Evolutionary conservation across 2,113 vertebrate species (phyloP), one percentile per base, ranked within the genome.

Genomic region (Recurvirostra avosetta): DNA sequence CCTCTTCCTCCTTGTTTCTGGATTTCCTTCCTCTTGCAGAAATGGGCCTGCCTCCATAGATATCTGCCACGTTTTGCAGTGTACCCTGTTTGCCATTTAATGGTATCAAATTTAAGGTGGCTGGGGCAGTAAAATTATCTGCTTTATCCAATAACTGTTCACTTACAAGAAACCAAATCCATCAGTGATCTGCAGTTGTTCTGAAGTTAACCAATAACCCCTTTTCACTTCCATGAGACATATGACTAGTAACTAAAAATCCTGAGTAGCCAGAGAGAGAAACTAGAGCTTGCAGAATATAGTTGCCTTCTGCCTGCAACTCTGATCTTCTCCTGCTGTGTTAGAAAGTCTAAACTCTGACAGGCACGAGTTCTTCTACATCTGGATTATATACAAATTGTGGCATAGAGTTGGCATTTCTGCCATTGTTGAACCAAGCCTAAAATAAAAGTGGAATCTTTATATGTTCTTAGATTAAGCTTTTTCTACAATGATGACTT

Each of bases 1-100:
- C 99, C 99, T 99, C 99, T 99, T 99, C 99, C 97, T 99, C 99
- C 97, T 98, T 99, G 99, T 99, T 99, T 98, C 98, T 98, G 93
- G 99, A 98, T 97, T 99, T 99, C 98, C 98, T 98, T 99, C 98
- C 99, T 98, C 99, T 98, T 96, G 98, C 91, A 96, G 98, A 98
- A 97, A 98, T 98, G 78, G 98, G 56, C 98, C 99, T 99, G 98
- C 98, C 98, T 98, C 99, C 99, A 98, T 98, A 99, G 98, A 98
- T 97, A 97, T 99, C 98, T 98, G 99, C 97, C 99, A 98, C 97
- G 98, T 98, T 99, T 98, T 99, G 99, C 96, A 99, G 98, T 94
- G 99, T 97, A 58, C 99, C 99, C 99, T 99, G 99, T 99, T 99
- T 97, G 98, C 98, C 98, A 98, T 99, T 99, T 98, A 99, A 98